A percentile compares a stretch with the other conserved stretches of the same genome.
Evolutionary conservation across 35 echinoderm and acorn worm species (phyloP).

Genomic region (Ophioderma brevispina): DNA sequence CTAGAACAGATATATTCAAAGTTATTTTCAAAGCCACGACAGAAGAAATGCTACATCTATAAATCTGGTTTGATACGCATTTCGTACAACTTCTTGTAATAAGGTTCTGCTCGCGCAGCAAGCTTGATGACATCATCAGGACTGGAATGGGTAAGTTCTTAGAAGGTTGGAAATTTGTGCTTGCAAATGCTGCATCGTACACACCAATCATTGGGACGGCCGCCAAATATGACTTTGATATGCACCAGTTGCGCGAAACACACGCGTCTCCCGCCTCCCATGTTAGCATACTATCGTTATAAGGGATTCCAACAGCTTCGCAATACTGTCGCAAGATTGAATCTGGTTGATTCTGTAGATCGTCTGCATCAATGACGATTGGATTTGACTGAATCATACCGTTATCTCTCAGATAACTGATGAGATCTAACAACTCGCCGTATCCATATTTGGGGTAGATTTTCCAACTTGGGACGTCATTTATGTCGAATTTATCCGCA

Average conservation of each 20-base stretch:
- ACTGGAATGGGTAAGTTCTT: not conserved
- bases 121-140: conserved; percentile 2
- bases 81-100: conserved; percentile 22
- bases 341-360: not conserved
- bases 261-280: not conserved
- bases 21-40: too few relatives aligned
- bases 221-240: not conserved
- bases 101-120: not conserved
- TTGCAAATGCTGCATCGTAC: not conserved
- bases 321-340: not conserved
- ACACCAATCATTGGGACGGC: not conserved
- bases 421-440: conserved; percentile 28
- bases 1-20: too few relatives aligned
- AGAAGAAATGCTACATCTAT: too few relatives aligned
- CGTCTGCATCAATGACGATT: conserved; percentile 2
- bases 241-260: not conserved
- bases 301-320: not conserved
- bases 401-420: conserved; percentile 13
- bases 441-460: not conserved
- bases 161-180: not conserved
- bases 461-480: not conserved
- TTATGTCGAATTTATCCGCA: too few relatives aligned
- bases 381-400: not conserved
- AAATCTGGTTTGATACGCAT: conserved; percentile 19
- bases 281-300: not conserved